These are phyloP conservation scores for Andricus quercusramuli DNA, from an alignment of 2,888 invertebrate genomes.

Conservation along the genomic window DNA sequence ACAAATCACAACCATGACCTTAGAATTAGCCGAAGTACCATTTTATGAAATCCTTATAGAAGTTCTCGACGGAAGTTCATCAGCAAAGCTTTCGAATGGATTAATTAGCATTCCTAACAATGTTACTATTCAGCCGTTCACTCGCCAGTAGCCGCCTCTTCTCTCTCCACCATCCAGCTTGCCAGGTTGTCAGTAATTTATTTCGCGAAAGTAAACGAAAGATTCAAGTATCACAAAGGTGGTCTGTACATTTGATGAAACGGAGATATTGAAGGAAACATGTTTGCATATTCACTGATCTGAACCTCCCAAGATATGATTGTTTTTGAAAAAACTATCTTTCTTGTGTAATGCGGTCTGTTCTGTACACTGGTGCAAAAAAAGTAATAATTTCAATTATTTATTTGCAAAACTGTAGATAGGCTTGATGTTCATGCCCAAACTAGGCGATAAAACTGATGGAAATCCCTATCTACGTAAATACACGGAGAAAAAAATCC, in stretches of 20 bases:
- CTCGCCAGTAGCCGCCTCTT: neutral
- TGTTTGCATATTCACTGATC: neutral
- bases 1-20: neutral
- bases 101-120: conserved; percentile 9
- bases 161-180: neutral
- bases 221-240: neutral
- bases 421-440: no score
- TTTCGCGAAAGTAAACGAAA: neutral
- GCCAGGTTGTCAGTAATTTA: neutral
- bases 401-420: no score
- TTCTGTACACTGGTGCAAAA: no score
- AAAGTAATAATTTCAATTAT: no score
- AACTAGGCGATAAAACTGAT: no score
- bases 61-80: neutral
- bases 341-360: no score
- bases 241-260: neutral
- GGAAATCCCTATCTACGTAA: no score
- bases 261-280: neutral
- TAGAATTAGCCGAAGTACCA: neutral
- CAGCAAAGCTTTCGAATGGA: neutral
- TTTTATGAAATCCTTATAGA: neutral
- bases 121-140: neutral
- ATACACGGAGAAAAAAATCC: no score
- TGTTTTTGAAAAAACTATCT: neutral
- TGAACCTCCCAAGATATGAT: no score